Percentiles rank a stretch among this genome's conserved stretches.
Conservation (phyloP, 2,888 invertebrate genomes). For the Cyclophora albipunctata region DNA sequence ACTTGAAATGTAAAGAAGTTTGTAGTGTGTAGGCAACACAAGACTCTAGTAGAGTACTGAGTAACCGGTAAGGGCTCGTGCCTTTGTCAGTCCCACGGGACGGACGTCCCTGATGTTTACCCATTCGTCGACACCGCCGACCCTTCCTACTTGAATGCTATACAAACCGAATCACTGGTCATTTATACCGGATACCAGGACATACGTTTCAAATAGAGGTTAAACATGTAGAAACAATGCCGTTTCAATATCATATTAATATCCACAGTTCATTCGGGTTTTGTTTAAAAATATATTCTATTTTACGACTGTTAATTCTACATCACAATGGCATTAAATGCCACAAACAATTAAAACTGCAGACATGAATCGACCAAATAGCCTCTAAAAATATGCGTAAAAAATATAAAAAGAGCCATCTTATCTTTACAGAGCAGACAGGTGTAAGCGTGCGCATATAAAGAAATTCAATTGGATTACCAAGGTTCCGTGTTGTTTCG, state of each 20-base stretch:
- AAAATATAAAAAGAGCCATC: slow-evolving; percentile 6
- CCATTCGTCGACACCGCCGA: slow-evolving; percentile 40
- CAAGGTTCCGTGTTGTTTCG: slow-evolving; percentile 14
- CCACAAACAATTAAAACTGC: no score
- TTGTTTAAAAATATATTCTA: no score
- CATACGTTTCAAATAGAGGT: slow-evolving; percentile 16
- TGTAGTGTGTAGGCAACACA: no score
- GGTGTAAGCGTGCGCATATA: slow-evolving; percentile 21
- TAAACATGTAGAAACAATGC: slow-evolving; percentile 3
- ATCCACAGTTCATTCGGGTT: no score
- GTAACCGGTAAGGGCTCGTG: slow-evolving; percentile 34
- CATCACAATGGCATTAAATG: no score
- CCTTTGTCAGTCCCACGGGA: slow-evolving; percentile 41
- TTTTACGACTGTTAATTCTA: no score
- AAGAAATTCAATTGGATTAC: slow-evolving; percentile 23
- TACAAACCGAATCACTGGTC: slow-evolving; percentile 28
- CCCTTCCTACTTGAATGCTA: slow-evolving; percentile 32
- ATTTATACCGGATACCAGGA: slow-evolving; percentile 20
- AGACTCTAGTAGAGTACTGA: slow-evolving; percentile 8
- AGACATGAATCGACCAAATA: no score
- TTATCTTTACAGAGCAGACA: slow-evolving; percentile 22
- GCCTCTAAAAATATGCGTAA: no score
- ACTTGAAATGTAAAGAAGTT: no score
- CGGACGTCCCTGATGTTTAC: slow-evolving; percentile 42
- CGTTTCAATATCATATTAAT: no score